Conservation (phyloP, 2,888 invertebrate species). For the Epistrophe eligans region DNA sequence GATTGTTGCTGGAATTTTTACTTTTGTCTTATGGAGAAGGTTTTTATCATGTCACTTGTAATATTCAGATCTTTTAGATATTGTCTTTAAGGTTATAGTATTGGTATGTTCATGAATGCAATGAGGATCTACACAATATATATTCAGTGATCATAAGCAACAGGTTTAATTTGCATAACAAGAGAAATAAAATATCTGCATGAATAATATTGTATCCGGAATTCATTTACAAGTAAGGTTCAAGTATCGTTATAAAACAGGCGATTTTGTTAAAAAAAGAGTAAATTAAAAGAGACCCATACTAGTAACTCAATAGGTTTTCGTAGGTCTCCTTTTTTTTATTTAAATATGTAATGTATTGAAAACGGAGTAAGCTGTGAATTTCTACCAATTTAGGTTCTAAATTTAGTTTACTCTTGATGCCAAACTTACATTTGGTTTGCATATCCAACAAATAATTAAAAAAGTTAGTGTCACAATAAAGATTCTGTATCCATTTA, state of each 20-base stretch:
- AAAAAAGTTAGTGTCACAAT: too few relatives aligned
- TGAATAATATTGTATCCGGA: background rate
- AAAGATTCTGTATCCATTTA: too few relatives aligned
- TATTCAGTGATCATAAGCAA: background rate
- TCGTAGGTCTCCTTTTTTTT: too few relatives aligned
- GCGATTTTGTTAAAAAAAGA: background rate
- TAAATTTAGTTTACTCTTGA: too few relatives aligned
- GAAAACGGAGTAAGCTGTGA: too few relatives aligned
- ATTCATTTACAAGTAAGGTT: background rate
- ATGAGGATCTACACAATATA: background rate
- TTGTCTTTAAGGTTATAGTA: background rate
- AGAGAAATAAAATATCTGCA: background rate
- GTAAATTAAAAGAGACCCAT: too few relatives aligned
- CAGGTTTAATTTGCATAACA: constrained; percentile 12
- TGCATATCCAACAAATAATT: too few relatives aligned
- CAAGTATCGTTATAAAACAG: background rate
- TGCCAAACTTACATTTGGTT: too few relatives aligned
- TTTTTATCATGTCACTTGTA: background rate
- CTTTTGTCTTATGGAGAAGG: background rate
- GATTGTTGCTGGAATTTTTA: background rate
- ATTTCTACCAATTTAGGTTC: too few relatives aligned
- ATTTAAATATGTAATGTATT: too few relatives aligned
- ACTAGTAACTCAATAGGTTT: too few relatives aligned
- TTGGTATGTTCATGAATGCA: background rate
- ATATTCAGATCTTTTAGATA: background rate